These are phyloP conservation scores for Plagodis dolabraria DNA, from an alignment of 2,888 invertebrate species.

Conservation along the genomic window DNA sequence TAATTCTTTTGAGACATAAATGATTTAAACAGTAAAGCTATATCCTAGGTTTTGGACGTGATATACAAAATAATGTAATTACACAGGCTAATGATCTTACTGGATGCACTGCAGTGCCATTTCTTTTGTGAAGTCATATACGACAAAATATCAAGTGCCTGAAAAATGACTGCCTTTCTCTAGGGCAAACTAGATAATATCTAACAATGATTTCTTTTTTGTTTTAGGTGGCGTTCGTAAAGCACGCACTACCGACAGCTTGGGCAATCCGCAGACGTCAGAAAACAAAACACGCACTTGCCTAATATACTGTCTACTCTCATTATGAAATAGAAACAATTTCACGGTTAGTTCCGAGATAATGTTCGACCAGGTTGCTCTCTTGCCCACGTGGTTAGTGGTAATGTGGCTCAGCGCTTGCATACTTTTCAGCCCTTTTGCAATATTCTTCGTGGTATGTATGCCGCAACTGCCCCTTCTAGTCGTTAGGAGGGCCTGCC, in stretches of 20 bases:
- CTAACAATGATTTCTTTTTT: conserved; percentile 36
- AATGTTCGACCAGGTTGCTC: conserved; percentile 74
- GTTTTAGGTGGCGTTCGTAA: conserved; percentile 81
- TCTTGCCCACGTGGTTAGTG: conserved; percentile 84
- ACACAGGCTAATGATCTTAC: too few relatives aligned
- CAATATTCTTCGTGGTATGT: conserved; percentile 87
- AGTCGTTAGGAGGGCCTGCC: conserved; percentile 86
- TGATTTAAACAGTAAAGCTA: too few relatives aligned
- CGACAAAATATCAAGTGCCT: too few relatives aligned
- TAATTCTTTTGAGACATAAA: too few relatives aligned
- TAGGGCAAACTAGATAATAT: not conserved
- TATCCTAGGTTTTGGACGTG: too few relatives aligned
- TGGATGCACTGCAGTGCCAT: too few relatives aligned
- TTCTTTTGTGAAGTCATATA: too few relatives aligned
- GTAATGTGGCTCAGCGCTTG: conserved; percentile 87
- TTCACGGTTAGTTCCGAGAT: conserved; percentile 44
- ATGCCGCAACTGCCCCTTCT: conserved; percentile 89
- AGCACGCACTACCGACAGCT: conserved; percentile 50
- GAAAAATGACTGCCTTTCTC: not conserved
- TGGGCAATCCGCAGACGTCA: conserved; percentile 37
- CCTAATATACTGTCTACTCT: conserved; percentile 45
- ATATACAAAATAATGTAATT: too few relatives aligned
- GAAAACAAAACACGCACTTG: conserved; percentile 41
- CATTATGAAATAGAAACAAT: conserved; percentile 31
- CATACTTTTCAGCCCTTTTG: conserved; percentile 87